Percentiles rank a stretch among this genome's conserved stretches.
Conservation (phyloP, 1,140 invertebrate genomes). For the Pogonus chalceus region DNA sequence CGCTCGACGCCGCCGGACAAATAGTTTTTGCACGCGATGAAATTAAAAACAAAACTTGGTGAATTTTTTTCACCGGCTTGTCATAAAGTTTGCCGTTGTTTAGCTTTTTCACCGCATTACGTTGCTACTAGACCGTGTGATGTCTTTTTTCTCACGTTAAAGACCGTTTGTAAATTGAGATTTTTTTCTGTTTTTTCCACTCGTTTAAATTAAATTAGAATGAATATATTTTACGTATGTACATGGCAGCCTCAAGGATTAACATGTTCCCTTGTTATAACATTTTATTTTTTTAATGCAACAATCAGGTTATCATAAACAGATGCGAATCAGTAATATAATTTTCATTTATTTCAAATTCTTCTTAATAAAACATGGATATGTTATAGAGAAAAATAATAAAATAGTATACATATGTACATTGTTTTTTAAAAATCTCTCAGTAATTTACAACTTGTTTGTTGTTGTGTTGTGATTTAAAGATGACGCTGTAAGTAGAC, state of each 20-base stretch:
- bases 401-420: no score
- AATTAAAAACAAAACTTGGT: not conserved
- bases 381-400: no score
- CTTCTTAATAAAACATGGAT: no score
- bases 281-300: not conserved
- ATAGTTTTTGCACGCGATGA: not conserved
- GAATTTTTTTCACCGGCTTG: not conserved
- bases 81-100: not conserved
- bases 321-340: no score
- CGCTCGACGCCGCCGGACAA: not conserved
- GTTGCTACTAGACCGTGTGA: not conserved
- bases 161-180: not conserved
- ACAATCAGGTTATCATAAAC: no score
- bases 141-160: not conserved
- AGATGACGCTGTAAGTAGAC: no score
- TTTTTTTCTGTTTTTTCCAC: not conserved
- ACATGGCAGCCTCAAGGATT: not conserved
- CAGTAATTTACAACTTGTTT: no score
- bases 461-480: no score
- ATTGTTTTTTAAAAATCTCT: no score
- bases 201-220: conserved; percentile 2
- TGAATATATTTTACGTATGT: not conserved
- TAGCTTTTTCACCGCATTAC: not conserved
- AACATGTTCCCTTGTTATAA: not conserved
- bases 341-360: no score